phyloP scores from a whole-genome alignment of 53 echinoderm and acorn worm species.

The Echinarachnius parma region DNA sequence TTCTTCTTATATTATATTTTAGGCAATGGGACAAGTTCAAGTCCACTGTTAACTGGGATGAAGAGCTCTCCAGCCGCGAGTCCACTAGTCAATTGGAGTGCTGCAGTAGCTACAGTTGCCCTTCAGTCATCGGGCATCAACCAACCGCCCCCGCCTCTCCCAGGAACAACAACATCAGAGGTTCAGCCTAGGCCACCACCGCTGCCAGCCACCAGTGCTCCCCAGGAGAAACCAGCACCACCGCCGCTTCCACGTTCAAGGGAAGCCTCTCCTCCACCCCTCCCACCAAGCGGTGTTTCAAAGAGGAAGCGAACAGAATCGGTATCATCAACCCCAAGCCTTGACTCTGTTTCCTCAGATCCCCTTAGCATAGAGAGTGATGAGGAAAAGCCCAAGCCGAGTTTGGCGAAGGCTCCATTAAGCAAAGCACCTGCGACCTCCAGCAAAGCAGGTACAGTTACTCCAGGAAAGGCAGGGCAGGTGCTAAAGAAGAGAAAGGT shows the following conservation, averaged over 20 bases:
- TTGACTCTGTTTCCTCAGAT: conserved; percentile 25
- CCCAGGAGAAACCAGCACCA: conserved; percentile 51
- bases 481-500: conserved; percentile 4
- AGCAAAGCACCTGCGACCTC: conserved; percentile 3
- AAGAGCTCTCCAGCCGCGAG: conserved; percentile 30
- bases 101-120: conserved; percentile 32
- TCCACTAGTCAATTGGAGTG: conserved; percentile 4
- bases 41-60: conserved; percentile 3
- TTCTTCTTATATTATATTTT: too few relatives aligned
- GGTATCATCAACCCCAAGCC: conserved; percentile 30
- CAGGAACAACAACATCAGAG: conserved; percentile 47
- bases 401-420: not conserved
- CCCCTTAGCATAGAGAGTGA: conserved; percentile 13
- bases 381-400: conserved; percentile 12
- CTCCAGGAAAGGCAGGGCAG: conserved; percentile 19
- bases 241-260: conserved; percentile 64
- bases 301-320: conserved; percentile 23
- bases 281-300: conserved; percentile 44
- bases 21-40: conserved; percentile 5
- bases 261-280: conserved; percentile 63
- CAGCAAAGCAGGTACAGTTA: conserved; percentile 8
- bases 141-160: conserved; percentile 53
- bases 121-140: conserved; percentile 30
- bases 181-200: conserved; percentile 48
- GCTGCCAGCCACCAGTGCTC: conserved; percentile 12